phyloP scores from a whole-genome alignment of 2,888 invertebrate species.

The Netelia fuscicornis region DNA sequence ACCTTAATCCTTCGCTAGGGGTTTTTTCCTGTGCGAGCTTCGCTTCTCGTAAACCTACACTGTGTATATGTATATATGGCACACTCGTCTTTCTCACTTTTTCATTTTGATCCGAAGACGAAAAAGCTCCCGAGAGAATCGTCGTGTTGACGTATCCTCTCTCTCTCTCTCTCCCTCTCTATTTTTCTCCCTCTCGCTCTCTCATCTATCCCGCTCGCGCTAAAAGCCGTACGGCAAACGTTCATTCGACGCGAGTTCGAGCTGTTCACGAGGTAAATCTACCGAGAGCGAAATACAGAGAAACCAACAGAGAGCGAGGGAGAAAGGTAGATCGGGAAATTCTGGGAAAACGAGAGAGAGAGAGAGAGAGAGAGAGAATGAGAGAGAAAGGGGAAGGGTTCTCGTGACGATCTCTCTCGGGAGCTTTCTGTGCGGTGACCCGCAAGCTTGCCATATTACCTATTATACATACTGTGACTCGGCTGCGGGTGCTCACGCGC shows the following conservation, averaged over 20 bases:
- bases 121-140: conserved; percentile 24
- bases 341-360: neutral
- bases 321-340: neutral
- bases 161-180: neutral
- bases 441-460: conserved; percentile 32
- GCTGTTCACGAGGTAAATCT: conserved; percentile 33
- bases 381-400: neutral
- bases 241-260: conserved; percentile 65
- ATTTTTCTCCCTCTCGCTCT: neutral
- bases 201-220: conserved; percentile 13
- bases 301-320: neutral
- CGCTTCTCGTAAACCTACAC: neutral
- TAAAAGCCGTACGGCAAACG: conserved; percentile 68
- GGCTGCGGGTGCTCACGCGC: neutral
- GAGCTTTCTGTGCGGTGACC: conserved; percentile 49
- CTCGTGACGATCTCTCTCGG: conserved; percentile 10
- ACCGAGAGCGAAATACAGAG: conserved; percentile 29
- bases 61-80: neutral
- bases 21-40: neutral
- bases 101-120: conserved; percentile 8
- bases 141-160: conserved; percentile 19
- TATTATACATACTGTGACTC: conserved; percentile 14
- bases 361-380: conserved; percentile 14
- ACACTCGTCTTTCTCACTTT: conserved; percentile 8
- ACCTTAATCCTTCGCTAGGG: conserved; percentile 21